These are phyloP conservation scores for Trinorchestia longiramus DNA, from an alignment of 1,140 invertebrate species.

Conservation along the genomic window DNA sequence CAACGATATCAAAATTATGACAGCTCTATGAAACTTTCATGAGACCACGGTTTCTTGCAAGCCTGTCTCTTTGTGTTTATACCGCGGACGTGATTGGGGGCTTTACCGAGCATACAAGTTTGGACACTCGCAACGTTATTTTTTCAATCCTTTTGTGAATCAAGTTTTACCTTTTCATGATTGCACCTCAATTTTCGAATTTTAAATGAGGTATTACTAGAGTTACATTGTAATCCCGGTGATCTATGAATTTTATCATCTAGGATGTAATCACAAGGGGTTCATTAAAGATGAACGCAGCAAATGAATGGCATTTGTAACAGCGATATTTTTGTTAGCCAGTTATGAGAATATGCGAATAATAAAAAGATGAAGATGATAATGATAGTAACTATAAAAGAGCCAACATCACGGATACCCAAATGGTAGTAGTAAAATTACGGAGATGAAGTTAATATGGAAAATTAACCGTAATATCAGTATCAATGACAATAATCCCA, in stretches of 20 bases:
- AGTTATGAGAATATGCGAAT: too few species aligned
- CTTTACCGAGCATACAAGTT: not conserved
- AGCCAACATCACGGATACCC: too few species aligned
- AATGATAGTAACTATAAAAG: too few species aligned
- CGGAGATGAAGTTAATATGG: too few species aligned
- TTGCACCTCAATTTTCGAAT: not conserved
- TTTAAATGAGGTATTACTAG: not conserved
- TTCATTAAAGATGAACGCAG: too few species aligned
- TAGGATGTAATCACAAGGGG: too few species aligned
- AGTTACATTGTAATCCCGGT: not conserved
- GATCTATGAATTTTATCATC: not conserved
- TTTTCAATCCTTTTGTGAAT: not conserved
- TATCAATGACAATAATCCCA: too few species aligned
- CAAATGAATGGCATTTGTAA: too few species aligned
- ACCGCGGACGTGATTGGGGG: not conserved
- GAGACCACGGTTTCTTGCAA: not conserved
- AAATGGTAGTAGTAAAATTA: too few species aligned
- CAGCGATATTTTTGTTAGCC: too few species aligned
- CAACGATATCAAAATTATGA: conserved; percentile 31
- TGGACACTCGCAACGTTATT: not conserved
- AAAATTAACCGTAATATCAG: too few species aligned
- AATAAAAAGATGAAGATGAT: too few species aligned
- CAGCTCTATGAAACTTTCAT: not conserved
- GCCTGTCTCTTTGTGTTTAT: not conserved
- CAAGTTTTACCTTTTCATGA: not conserved